Evolutionary conservation across 1,140 invertebrate species (phyloP), one percentile per base, ranked within the genome.

Genomic region (Eumaeus atala): DNA sequence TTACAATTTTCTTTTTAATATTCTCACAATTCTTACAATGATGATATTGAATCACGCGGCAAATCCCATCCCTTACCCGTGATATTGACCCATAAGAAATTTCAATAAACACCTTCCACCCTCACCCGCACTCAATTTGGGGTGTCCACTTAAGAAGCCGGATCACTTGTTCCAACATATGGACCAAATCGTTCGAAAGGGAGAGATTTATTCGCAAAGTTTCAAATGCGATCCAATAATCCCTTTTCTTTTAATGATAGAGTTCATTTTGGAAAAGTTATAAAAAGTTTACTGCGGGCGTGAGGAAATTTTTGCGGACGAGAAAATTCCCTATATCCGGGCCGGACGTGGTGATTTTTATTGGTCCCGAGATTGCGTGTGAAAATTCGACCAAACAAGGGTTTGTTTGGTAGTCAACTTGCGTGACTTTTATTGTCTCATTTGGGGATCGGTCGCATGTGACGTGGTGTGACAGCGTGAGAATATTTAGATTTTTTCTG

Each of bases 71-170:
- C 73, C 73, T 28, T 42, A 42, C 37, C 51, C 17, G 37, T 33
- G 37, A 77, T 73, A 74, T 66, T 65, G 58, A 74, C 70, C 73
- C 74, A 72, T 64, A 73, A 74, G 74, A 81, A 81, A 78, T 84
- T 77, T 71, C 76, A 78, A 80, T 81, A 80, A 80, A 74, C 60
- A 68, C 58, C 66, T 79, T 66, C 69, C 63, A 72, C 77, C 77
- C 72, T 70, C 58, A 65, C 65, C n/a, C n/a, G 67, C 68, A 70
- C 75, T 64, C 62, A 58, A 64, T 82, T 77, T 82, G 59, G 75
- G 80, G 76, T 78, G 77, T 77, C 76, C 77, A 79, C 75, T 82
- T 79, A 80, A 79, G 77, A 72, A 77, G 72, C 62, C 72, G 70
- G 67, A 64, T 77, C 74, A 74, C 77, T 84, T 77, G 74, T 81